Evolutionary conservation across 2,113 vertebrate genomes (phyloP), one percentile per base, ranked within the genome.

Genomic region (Hassar affinis): DNA sequence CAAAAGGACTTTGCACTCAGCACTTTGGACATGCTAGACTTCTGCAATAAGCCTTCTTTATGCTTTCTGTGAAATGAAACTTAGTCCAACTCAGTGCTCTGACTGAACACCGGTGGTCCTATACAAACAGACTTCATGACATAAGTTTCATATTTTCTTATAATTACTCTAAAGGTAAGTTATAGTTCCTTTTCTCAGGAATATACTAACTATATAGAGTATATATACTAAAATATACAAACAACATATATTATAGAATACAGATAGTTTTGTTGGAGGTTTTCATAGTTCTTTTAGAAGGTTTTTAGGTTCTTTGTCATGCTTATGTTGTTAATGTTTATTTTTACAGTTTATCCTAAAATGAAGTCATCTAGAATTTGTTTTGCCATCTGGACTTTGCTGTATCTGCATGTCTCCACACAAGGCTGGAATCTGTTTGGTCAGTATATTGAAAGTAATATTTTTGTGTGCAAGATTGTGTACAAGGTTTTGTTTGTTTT

Each of bases 391-490:
- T 87, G 88, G 86, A 76, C 89, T 33, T 80, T 92, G 78, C 86
- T 92, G 17, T 81, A 90, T 69, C 82, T 89, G 18, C n/a, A 51
- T 59, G 85, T 84, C 27, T 81, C 86, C 33, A 85, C 42, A 84
- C 59, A 57, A 1, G 76, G 80, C 49, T 85, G 83, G 0, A 35
- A 77, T 52, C 1, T 86, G 2, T 87, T 89, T 30, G 59, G 91
- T 93, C 35, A 91, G 91, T 94, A 54, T 62, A 2, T n/a, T n/a
- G 0, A 25, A 54, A 52, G n/a, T n/a, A n/a, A n/a, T n/a, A n/a
- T n/a, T n/a, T n/a, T n/a, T n/a, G n/a, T n/a, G n/a, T n/a, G n/a
- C n/a, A n/a, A n/a, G n/a, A 42, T 42, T 42, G 38, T 42, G 38
- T 42, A 42, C 2, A 42, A 3, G 38, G 2, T 42, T 42, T 42